Evolutionary conservation across 92 coral and sea anemone genomes (phyloP).

Genomic region (Blastomussa wellsi): DNA sequence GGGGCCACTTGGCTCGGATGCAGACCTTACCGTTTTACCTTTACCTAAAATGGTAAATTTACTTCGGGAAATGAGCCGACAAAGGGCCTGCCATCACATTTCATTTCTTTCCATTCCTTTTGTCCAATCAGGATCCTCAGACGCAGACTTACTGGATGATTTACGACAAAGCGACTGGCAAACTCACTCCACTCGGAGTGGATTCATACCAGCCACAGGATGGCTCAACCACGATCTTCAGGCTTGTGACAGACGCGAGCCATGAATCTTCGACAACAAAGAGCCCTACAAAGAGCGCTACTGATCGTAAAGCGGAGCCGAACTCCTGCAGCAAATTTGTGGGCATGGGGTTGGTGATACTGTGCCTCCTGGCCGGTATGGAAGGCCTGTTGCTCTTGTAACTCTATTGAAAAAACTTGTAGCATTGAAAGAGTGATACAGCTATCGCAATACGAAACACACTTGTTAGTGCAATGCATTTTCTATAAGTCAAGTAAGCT

Average conservation of each 20-base stretch:
- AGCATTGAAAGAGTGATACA: not conserved
- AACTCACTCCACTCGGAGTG: constrained; percentile 1
- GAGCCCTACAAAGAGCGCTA: not conserved
- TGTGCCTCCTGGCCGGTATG: not conserved
- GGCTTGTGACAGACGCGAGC: constrained; percentile 1
- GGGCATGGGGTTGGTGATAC: not conserved
- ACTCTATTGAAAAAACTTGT: not conserved
- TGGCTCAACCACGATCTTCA: constrained; percentile 8
- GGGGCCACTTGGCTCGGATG: too few relatives aligned
- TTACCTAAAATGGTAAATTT: too few relatives aligned
- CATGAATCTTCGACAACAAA: not conserved
- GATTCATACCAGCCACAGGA: constrained; percentile 15
- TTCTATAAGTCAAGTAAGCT: not conserved
- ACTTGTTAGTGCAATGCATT: not conserved
- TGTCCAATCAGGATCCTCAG: constrained; percentile 11
- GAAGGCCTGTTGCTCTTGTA: constrained; percentile 9
- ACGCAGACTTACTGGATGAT: constrained; percentile 8
- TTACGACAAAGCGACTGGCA: constrained; percentile 22
- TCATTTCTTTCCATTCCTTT: not conserved
- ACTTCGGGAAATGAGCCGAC: too few relatives aligned
- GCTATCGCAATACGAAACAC: not conserved
- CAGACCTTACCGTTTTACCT: too few relatives aligned
- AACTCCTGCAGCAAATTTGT: not conserved
- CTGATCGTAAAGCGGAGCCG: not conserved
- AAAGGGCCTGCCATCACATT: too few relatives aligned